phyloP scores from a whole-genome alignment of 2,888 invertebrate species.

The Capitulum mitella region DNA sequence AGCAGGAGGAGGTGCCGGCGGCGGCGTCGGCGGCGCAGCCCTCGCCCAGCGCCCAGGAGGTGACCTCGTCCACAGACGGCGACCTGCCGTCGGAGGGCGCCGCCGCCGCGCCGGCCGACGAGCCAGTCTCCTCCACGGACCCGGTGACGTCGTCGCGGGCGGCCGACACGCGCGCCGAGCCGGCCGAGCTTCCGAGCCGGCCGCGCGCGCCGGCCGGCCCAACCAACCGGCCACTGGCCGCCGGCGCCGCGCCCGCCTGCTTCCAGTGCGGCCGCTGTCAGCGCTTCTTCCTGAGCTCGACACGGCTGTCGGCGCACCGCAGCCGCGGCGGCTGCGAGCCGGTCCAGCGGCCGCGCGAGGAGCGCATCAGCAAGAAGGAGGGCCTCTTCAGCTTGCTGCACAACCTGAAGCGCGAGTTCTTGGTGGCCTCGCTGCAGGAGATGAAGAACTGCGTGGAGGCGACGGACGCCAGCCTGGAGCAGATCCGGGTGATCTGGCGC shows the following conservation, averaged over 20 bases:
- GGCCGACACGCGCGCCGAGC: background rate
- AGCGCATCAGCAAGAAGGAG: constrained; percentile 23
- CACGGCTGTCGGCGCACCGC: constrained; percentile 1
- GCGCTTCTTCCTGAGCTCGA: background rate
- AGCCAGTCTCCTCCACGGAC: constrained; percentile 14
- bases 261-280: constrained; percentile 20
- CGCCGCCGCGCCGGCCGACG: background rate
- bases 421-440: background rate
- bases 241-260: background rate
- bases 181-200: background rate
- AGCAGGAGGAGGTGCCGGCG: background rate
- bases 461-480: constrained; percentile 14
- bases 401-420: constrained; percentile 24
- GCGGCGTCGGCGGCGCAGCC: background rate
- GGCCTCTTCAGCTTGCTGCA: constrained; percentile 22
- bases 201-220: background rate
- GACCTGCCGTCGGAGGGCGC: background rate
- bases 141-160: background rate
- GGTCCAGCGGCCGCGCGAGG: constrained; percentile 11
- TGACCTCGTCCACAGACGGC: constrained; percentile 12
- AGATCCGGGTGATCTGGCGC: constrained; percentile 15
- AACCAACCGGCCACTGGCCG: background rate
- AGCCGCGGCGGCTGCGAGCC: constrained; percentile 15
- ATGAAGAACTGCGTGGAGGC: background rate
- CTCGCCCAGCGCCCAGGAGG: constrained; percentile 1